Conservation (phyloP, 2,113 vertebrate species). For the Poicephalus gulielmi region DNA sequence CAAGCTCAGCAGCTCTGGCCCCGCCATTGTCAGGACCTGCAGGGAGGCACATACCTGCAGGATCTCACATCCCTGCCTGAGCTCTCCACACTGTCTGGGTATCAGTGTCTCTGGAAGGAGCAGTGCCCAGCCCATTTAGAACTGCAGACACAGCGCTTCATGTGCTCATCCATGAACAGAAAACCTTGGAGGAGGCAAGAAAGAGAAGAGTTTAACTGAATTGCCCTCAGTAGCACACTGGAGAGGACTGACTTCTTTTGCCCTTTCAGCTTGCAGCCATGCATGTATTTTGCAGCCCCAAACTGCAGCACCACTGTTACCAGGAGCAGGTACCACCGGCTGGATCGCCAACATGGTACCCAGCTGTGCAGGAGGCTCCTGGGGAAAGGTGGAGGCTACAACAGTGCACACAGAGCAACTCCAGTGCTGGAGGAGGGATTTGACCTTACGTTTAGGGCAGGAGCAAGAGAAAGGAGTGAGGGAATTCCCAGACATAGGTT, state of each 20-base stretch:
- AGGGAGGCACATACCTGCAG: background rate
- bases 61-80: background rate
- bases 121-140: background rate
- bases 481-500: background rate
- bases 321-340: background rate
- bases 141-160: background rate
- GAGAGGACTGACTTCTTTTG: background rate
- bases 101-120: background rate
- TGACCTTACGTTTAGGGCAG: background rate
- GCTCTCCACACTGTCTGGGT: fast-evolving
- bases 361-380: background rate
- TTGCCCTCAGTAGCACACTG: fast-evolving
- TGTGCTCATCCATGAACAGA: background rate
- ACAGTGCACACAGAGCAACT: background rate
- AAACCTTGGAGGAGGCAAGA: background rate
- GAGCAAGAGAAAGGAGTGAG: background rate
- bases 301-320: background rate
- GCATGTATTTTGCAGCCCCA: background rate
- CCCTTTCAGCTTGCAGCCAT: background rate
- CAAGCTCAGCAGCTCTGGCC: background rate
- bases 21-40: background rate
- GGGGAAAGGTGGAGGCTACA: background rate
- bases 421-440: background rate
- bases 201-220: background rate
- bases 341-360: background rate